Conservation (phyloP, 2,113 vertebrate species). For the Platichthys stellatus region DNA sequence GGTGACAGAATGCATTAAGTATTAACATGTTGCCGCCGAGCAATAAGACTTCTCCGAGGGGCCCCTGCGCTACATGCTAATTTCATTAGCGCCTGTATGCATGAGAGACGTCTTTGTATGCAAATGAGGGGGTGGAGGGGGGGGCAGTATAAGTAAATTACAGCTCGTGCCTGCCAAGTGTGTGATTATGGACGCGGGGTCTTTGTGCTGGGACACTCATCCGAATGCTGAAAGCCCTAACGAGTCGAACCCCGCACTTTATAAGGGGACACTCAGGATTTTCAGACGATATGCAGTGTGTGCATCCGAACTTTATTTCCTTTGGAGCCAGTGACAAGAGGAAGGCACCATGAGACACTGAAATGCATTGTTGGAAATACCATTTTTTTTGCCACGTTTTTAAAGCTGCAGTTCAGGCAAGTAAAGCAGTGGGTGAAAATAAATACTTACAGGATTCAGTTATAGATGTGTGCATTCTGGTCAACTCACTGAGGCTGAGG, state of each 20-base stretch:
- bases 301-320: too few species aligned
- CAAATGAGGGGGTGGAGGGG: slow-evolving; percentile 54
- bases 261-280: slow-evolving; percentile 2
- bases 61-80: slow-evolving; percentile 66
- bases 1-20: slow-evolving; percentile 60
- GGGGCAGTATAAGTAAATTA: slow-evolving; percentile 69
- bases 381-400: too few species aligned
- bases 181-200: slow-evolving; percentile 62
- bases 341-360: too few species aligned
- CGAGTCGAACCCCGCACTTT: slow-evolving; percentile 29
- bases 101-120: slow-evolving; percentile 77
- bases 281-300: background rate
- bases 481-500: too few species aligned
- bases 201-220: slow-evolving; percentile 54
- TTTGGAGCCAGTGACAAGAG: too few species aligned
- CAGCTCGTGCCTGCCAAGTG: slow-evolving; percentile 62
- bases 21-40: slow-evolving; percentile 63
- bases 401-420: too few species aligned
- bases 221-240: slow-evolving; percentile 41
- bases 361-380: too few species aligned
- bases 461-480: too few species aligned
- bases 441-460: too few species aligned
- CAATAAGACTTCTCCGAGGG: slow-evolving; percentile 59
- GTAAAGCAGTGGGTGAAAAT: too few species aligned
- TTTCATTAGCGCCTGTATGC: slow-evolving; percentile 73